Conservation (phyloP, 2,888 invertebrate genomes). For the Eupithecia centaureata region DNA sequence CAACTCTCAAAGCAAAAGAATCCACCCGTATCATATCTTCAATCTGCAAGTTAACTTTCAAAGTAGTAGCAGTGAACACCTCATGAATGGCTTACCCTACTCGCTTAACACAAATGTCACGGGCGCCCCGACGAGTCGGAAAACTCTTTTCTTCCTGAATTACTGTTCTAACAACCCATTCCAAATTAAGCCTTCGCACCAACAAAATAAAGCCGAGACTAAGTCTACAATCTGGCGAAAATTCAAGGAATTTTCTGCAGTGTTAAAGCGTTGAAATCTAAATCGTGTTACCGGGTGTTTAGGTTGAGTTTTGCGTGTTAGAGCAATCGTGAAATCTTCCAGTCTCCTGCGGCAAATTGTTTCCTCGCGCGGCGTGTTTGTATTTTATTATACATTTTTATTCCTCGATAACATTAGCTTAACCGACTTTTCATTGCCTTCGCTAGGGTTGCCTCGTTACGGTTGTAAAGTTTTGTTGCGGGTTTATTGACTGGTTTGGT, state of each 20-base stretch:
- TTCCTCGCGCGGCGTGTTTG: constrained; percentile 83
- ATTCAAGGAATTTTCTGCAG: constrained; percentile 79
- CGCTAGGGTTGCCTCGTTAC: constrained; percentile 72
- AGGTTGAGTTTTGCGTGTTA: constrained; percentile 53
- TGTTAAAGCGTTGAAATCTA: constrained; percentile 53
- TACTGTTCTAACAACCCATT: constrained; percentile 56
- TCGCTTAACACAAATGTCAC: constrained; percentile 83
- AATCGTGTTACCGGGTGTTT: constrained; percentile 53
- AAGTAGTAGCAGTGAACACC: constrained; percentile 65
- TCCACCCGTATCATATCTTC: constrained; percentile 32
- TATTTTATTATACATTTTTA: constrained; percentile 85
- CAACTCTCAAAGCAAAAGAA: constrained; percentile 33
- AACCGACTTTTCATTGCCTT: constrained; percentile 84
- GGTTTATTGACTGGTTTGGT: constrained; percentile 53
- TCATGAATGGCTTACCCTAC: constrained; percentile 77
- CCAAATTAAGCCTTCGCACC: constrained; percentile 55
- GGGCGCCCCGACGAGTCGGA: constrained; percentile 78
- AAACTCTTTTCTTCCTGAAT: constrained; percentile 83
- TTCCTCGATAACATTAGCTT: constrained; percentile 84
- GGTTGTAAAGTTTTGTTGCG: constrained; percentile 49
- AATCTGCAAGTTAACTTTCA: constrained; percentile 67
- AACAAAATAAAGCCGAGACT: constrained; percentile 52
- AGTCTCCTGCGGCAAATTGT: constrained; percentile 83
- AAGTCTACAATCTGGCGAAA: constrained; percentile 50
- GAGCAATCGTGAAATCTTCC: constrained; percentile 77